Base-by-base conservation (phyloP, 2,888 invertebrate species). In the Cheilosia urbana region DNA sequence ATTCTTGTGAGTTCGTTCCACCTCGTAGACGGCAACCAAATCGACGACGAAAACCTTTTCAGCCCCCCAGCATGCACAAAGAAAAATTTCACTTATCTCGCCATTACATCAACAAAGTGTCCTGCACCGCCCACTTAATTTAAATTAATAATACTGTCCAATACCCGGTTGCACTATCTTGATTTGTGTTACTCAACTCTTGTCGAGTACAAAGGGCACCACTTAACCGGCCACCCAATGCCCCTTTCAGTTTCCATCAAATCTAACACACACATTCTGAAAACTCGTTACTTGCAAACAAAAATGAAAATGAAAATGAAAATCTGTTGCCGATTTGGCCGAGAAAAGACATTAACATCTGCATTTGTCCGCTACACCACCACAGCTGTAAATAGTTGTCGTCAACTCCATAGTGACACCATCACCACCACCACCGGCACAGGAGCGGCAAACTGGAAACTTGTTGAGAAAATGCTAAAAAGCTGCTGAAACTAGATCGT, bases 401-500 rank as follows among this genome's bases (percentile, higher is more conserved):
- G 37, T 13, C 37, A 37, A 37, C 13, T 37, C 47, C 11, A 11
- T 21, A 34, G 7, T 37, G 15, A 27, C 4, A 51, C 51, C 15
- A 51, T 24, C 21, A 21, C 51, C 49, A 49, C 19, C 11, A 51
- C 13, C 9, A 24, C 13, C 11, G 13, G 13, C 19, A 9, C 13
- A 45, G 13, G 6, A 30, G 13, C 6, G 4, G 37, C 47, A 45
- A 37, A 17, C 40, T 55, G 17, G 13, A 58, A 68, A 66, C 19
- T 37, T n/a, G 37, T 47, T 27, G 6, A 11, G 30, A 49, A 58
- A 66, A 62, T 30, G 47, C 63, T 34, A 27, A 60, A 62, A 62
- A 63, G 21, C 27, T 15, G 58, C 79, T 75, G 73, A 84, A 84
- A 84, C 73, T 66, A 75, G 79, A 84, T 75, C 75, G 75, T 66